phyloP scores from a whole-genome alignment of 2,797 vertebrate species.

The Sternotherus odoratus region DNA sequence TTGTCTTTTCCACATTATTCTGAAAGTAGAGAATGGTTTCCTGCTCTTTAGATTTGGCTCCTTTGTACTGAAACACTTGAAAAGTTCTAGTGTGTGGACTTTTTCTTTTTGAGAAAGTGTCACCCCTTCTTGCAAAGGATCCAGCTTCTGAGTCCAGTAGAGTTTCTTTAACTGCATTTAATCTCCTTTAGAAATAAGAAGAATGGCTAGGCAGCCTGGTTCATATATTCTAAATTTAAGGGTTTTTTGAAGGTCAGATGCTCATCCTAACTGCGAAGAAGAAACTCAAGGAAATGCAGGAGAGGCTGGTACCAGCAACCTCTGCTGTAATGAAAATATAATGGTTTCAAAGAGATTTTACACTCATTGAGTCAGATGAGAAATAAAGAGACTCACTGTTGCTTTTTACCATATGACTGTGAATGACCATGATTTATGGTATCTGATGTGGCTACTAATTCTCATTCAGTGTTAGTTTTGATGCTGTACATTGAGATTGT shows the following conservation, averaged over 20 bases:
- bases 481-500: background rate
- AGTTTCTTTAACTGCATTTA: slow-evolving; percentile 69
- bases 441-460: background rate
- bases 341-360: slow-evolving; percentile 35
- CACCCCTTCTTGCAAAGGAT: slow-evolving; percentile 71
- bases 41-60: slow-evolving; percentile 74
- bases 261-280: slow-evolving; percentile 50
- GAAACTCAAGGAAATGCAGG: slow-evolving; percentile 40
- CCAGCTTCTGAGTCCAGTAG: slow-evolving; percentile 64
- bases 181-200: slow-evolving; percentile 75
- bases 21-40: slow-evolving; percentile 72
- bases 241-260: slow-evolving; percentile 60
- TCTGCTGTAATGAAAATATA: slow-evolving; percentile 34
- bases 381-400: slow-evolving; percentile 18
- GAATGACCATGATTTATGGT: background rate
- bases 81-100: slow-evolving; percentile 74
- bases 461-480: background rate
- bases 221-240: slow-evolving; percentile 67
- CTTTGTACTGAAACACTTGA: slow-evolving; percentile 76
- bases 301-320: slow-evolving; percentile 16
- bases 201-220: slow-evolving; percentile 66
- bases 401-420: slow-evolving; percentile 2
- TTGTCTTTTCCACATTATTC: slow-evolving; percentile 74
- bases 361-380: slow-evolving; percentile 14
- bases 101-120: slow-evolving; percentile 72